These are phyloP conservation scores for Zoanthus sociatus DNA, from an alignment of 92 coral and sea anemone genomes.

Conservation along the genomic window DNA sequence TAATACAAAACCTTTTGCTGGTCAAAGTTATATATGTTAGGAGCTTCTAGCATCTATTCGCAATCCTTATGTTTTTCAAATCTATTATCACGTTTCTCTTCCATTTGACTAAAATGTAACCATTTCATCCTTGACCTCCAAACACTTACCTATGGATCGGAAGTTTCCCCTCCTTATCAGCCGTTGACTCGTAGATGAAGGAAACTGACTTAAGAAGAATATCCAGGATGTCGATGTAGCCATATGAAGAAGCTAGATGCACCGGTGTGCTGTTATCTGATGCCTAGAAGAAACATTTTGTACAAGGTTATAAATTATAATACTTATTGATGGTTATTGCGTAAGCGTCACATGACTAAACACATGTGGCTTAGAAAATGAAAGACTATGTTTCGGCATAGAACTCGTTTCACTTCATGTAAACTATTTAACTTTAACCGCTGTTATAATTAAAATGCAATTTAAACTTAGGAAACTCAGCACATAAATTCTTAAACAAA, in stretches of 20 bases:
- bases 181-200: conserved; percentile 82
- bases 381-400: not conserved
- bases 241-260: conserved; percentile 91
- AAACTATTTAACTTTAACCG: too few relatives aligned
- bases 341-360: too few relatives aligned
- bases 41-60: too few relatives aligned
- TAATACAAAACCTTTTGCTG: too few relatives aligned
- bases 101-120: not conserved
- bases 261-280: conserved; percentile 89
- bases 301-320: not conserved
- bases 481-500: too few relatives aligned
- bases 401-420: too few relatives aligned
- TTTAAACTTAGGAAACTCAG: too few relatives aligned
- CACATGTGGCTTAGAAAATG: too few relatives aligned
- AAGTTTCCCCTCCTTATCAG: conserved; percentile 86
- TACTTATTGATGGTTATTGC: not conserved
- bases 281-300: conserved; percentile 35
- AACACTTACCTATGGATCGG: conserved; percentile 80
- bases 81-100: too few relatives aligned
- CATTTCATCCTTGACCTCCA: not conserved
- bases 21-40: too few relatives aligned
- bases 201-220: conserved; percentile 88
- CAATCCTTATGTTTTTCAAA: too few relatives aligned
- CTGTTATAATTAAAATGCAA: too few relatives aligned
- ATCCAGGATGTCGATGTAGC: conserved; percentile 93